Conservation (phyloP, 2,888 invertebrate genomes). For the Drosophila histrio region DNA sequence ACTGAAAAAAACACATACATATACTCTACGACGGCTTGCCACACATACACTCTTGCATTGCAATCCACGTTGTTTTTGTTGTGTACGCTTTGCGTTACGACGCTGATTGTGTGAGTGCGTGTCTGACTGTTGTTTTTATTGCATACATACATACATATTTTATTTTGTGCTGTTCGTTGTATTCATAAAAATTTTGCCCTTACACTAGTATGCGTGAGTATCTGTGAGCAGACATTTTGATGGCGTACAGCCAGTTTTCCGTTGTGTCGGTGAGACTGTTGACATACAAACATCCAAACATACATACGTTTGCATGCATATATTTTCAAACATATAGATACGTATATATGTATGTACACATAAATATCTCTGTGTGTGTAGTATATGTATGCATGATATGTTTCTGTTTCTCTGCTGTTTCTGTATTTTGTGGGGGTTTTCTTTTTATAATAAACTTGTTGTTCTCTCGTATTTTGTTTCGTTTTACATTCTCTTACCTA, state of each 20-base stretch:
- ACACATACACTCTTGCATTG: constrained; percentile 56
- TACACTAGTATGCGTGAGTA: constrained; percentile 46
- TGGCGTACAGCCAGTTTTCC: constrained; percentile 79
- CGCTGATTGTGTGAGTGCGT: constrained; percentile 56
- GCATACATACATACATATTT: constrained; percentile 31
- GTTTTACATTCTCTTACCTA: constrained; percentile 36
- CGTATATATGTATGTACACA: neutral
- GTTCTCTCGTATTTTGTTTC: constrained; percentile 36
- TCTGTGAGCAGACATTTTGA: constrained; percentile 63
- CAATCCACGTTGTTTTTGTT: constrained; percentile 61
- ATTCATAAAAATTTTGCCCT: constrained; percentile 39
- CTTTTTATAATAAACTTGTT: constrained; percentile 41
- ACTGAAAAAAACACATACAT: constrained; percentile 63
- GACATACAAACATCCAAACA: neutral
- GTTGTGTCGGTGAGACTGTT: constrained; percentile 44
- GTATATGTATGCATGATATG: neutral
- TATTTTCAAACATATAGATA: neutral
- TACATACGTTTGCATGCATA: neutral
- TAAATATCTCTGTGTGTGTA: neutral
- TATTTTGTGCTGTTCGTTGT: constrained; percentile 48
- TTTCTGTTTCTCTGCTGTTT: constrained; percentile 6
- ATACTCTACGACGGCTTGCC: constrained; percentile 51
- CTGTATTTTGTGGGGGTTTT: constrained; percentile 33
- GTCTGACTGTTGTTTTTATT: constrained; percentile 64
- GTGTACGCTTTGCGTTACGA: constrained; percentile 50